Base-by-base conservation (phyloP, 2,797 vertebrate species). In the Micropoecilia bifurca region DNA sequence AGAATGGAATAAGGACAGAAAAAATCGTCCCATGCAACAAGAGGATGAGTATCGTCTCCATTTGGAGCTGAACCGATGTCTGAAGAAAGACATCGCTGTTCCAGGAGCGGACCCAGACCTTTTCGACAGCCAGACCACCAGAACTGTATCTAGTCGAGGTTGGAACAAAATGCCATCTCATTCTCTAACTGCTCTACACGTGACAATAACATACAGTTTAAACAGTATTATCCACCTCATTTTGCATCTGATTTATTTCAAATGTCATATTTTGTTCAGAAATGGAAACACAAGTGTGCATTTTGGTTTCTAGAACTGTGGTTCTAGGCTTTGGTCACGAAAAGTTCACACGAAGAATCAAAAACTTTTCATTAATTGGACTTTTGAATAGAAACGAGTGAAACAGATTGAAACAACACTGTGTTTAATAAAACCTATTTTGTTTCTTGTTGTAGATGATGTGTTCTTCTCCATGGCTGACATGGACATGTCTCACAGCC, bases 401-500 rank as follows among this genome's bases (percentile, higher is more conserved):
- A 69, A 69, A 43, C 39, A 69, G 66, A 39, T 25, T 25, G 22
- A 43, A 41, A 25, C 5, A 33, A 18, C 9, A 13, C 16, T 28
- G 20, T 69, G 7, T 69, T 45, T 41, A 45, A 45, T 71, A 46
- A 71, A 28, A 10, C 8, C 2, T 48, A 6, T 41, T 76, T 36
- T 71, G 3, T 30, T 48, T 75, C 43, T 46, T 79, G 59, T 80
- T 97, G 94, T 96, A 97, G 99, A 99, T 93, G 99, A 99, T 84
- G 98, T 99, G 79, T 99, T 99, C 95, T 99, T 99, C 94, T 99
- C 99, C 53, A 99, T 99, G 99, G 98, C 98, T 50, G 98, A 99
- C 90, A 99, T 99, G 98, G 98, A 99, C 88, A 99, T 99, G 97
- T 99, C 98, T 75, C 98, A 99, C 85, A 99, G 98, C 86, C 95